Percentiles rank a stretch among this genome's conserved stretches.
Evolutionary conservation across 1,140 invertebrate genomes (phyloP).

Genomic region (Pachypeltis micranthus): DNA sequence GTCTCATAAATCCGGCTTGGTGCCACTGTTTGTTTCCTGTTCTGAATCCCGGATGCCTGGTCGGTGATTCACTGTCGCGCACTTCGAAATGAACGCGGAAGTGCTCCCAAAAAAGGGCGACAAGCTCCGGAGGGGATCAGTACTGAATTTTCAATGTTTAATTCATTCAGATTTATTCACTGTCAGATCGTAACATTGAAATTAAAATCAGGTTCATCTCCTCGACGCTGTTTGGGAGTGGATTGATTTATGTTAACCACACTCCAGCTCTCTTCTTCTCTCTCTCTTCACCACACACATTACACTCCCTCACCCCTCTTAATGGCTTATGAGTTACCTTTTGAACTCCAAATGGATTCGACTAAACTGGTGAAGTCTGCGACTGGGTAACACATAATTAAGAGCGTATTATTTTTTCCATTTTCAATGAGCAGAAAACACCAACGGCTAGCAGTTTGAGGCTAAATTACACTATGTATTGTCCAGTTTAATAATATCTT

Average conservation of each 20-base stretch:
- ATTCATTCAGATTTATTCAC: not conserved
- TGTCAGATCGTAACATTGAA: not conserved
- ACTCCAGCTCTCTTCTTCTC: too few species aligned
- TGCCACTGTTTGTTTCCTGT: not conserved
- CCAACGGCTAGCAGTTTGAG: too few species aligned
- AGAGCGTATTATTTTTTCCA: too few species aligned
- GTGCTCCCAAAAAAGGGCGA: not conserved
- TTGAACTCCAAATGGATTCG: too few species aligned
- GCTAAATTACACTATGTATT: too few species aligned
- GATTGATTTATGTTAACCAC: not conserved
- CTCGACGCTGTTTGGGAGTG: not conserved
- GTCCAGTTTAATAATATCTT: too few species aligned
- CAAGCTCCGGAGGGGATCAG: not conserved
- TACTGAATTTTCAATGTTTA: not conserved
- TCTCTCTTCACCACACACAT: too few species aligned
- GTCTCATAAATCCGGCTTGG: not conserved
- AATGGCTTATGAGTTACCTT: too few species aligned
- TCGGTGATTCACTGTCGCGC: not conserved
- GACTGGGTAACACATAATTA: too few species aligned
- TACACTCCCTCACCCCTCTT: too few species aligned
- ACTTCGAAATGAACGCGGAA: not conserved
- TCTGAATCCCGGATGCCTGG: not conserved
- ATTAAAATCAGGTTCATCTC: not conserved
- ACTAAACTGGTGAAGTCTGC: too few species aligned
- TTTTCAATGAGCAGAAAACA: too few species aligned